phyloP scores from a whole-genome alignment of 2,888 invertebrate genomes.

The Cyrtodaria siliqua region DNA sequence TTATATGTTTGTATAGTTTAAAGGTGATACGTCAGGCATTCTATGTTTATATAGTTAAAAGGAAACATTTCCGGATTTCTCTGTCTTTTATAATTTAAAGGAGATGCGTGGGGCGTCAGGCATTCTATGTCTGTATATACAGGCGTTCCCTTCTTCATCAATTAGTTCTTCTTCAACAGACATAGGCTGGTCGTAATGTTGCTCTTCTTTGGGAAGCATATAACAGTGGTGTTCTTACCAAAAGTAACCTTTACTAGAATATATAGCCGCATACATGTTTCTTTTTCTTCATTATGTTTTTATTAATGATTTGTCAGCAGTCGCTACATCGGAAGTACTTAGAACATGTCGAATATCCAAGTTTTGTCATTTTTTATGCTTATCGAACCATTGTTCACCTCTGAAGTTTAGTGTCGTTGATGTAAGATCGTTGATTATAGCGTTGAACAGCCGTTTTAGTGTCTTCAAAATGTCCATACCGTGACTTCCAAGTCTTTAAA shows the following conservation, averaged over 20 bases:
- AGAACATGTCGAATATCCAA: conserved; percentile 16
- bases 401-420: not conserved
- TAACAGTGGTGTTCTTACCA: conserved; percentile 11
- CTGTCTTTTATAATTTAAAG: too few relatives aligned
- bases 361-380: conserved; percentile 1
- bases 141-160: conserved; percentile 1
- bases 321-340: conserved; percentile 12
- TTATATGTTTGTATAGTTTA: too few relatives aligned
- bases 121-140: too few relatives aligned
- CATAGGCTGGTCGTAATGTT: too few relatives aligned
- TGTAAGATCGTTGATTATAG: conserved; percentile 6
- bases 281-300: not conserved
- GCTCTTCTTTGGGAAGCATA: conserved; percentile 15
- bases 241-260: not conserved
- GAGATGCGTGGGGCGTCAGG: too few relatives aligned
- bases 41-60: too few relatives aligned
- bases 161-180: conserved; percentile 9
- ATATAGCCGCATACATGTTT: not conserved
- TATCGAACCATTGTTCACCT: conserved; percentile 16
- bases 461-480: not conserved
- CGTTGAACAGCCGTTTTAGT: not conserved
- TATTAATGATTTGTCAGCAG: conserved; percentile 8
- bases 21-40: too few relatives aligned
- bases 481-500: conserved; percentile 3
- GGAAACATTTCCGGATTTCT: too few relatives aligned